Evolutionary conservation across 2,113 vertebrate species (phyloP), one percentile per base, ranked within the genome.

Genomic region (Pygoscelis adeliae): DNA sequence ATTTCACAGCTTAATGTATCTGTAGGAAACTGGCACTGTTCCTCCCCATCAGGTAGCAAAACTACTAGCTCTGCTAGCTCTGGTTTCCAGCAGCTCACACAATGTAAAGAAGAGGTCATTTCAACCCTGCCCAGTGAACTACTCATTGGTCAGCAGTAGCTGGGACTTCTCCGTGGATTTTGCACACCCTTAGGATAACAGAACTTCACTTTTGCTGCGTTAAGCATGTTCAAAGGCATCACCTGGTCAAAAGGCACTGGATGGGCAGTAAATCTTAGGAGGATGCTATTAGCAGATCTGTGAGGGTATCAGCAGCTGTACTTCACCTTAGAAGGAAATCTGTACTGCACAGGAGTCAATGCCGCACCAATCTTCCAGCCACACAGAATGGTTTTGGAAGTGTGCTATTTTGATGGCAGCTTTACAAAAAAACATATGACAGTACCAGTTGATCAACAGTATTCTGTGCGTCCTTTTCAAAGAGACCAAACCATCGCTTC

Each of bases 91-190:
- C 36, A 55, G 62, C 32, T 90, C 56, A 23, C 4, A 5, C 21
- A 66, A 49, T 0, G 0, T 15, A 23, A 65, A 62, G 36, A 88
- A 49, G 49, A 65, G 30, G 9, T 5, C 11, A 2, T 22, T 32
- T 82, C 56, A 59, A 19, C 32, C 34, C 63, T 12, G 50, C 40
- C 15, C 63, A 29, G 17, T 16, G 55, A 71, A 56, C 19, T 25
- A n/a, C 62, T 59, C 73, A 22, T 30, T 42, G 46, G 25, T 22
- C n/a, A 66, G 63, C 23, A 62, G 30, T 1, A 83, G 20, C 32
- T 36, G 62, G 56, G 27, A 79, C 25, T 38, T 30, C 46, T 47
- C 47, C 0, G 0, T 2, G 34, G 25, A 55, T 74, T 82, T 38
- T 53, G 52, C 32, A 26, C 8, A 6, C 19, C 58, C 36, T 72